Base-by-base conservation (phyloP, 2,888 invertebrate species). In the Phymatocera aterrima region DNA sequence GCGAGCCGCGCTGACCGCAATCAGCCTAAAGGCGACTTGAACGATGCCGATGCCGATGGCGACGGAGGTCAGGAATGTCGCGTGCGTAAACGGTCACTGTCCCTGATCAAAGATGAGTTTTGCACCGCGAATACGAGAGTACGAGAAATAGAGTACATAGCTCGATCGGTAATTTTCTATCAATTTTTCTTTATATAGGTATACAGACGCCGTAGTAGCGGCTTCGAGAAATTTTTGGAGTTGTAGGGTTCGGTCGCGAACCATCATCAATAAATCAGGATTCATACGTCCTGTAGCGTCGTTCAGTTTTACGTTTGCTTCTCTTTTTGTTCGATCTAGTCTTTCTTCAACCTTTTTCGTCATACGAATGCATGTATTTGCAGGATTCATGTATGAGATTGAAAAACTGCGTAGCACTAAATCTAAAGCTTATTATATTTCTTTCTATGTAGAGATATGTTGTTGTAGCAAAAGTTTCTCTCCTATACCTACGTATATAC, bases 1-100 rank as follows among this genome's bases (percentile, higher is more conserved):
- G 77, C 61, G 82, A 78, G 68, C 31, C 75, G 40, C 75, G 75
- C 75, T 75, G 75, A 57, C 75, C 75, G 75, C 75, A 75, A 75
- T 75, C 75, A 75, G 57, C 75, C 75, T 40, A 60, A 75, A 75
- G 75, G 75, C 75, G 57, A 75, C 75, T 34, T n/a, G 60, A 75
- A 57, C 75, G 75, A 75, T 57, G 75, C 75, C 75, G 57, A 75
- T 57, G 75, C 75, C 75, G 57, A 75, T 57, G 75, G 75, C 75
- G 80, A 79, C 65, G 65, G 60, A 77, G 77, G 65, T 78, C 37
- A 78, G 75, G 72, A 60, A 77, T 72, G 74, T 61, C 61, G 60
- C 72, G 60, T 61, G 21, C 18, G 77, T 46, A 64, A 31, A 54
- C 78, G 72, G 77, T 68, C 75, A 75, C 60, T 60, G 75, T 75